Conservation (phyloP, 1,140 invertebrate genomes). For the Physella acuta region DNA sequence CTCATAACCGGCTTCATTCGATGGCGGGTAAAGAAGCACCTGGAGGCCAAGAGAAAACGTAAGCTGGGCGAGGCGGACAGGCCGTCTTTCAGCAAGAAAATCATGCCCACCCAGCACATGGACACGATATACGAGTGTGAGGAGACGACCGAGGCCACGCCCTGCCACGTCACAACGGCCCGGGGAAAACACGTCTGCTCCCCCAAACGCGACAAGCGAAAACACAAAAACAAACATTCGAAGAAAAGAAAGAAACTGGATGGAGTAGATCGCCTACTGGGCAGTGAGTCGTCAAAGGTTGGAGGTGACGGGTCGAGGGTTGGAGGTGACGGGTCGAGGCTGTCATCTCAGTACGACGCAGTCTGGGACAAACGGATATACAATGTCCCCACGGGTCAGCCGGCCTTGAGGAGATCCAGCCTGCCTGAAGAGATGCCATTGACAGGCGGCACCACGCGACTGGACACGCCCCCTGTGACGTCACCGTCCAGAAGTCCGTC, state of each 20-base stretch:
- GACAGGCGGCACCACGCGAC: neutral
- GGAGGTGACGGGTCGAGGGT: neutral
- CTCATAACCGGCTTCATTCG: conserved; percentile 9
- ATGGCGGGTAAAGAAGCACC: neutral
- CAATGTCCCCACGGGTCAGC: neutral
- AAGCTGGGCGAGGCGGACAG: conserved; percentile 2
- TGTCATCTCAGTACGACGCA: neutral
- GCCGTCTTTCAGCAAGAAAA: neutral
- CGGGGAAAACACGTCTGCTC: too few relatives aligned
- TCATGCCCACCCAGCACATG: neutral
- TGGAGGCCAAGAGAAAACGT: neutral
- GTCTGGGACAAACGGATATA: neutral
- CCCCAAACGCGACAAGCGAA: too few relatives aligned
- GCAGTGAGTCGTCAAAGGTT: neutral
- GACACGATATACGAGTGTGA: conserved; percentile 16
- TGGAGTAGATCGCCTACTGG: neutral
- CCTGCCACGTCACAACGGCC: neutral
- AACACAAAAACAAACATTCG: neutral
- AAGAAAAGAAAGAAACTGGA: neutral
- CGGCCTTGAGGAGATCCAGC: neutral
- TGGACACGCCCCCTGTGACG: neutral
- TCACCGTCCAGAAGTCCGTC: neutral
- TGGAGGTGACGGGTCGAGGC: too few relatives aligned
- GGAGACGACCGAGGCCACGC: neutral
- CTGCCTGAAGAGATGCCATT: neutral